Evolutionary conservation across 2,888 invertebrate genomes (phyloP).

Genomic region (Habrosyne pyritoides): DNA sequence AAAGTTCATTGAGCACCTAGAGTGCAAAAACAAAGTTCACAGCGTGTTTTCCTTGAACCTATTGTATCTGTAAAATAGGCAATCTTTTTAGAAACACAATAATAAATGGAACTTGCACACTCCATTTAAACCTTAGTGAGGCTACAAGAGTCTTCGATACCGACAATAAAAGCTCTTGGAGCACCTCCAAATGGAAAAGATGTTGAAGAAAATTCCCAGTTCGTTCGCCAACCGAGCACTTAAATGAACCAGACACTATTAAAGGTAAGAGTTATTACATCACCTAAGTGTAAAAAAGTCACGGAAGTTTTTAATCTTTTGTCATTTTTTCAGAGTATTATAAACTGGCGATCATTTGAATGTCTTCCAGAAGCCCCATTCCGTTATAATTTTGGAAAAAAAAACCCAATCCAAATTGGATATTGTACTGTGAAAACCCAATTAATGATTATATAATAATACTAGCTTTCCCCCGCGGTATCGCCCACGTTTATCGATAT

Average conservation of each 20-base stretch:
- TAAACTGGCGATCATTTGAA: not conserved
- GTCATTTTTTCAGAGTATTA: not conserved
- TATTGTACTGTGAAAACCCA: too few relatives aligned
- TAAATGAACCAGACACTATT: conserved; percentile 51
- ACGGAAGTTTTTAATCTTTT: not conserved
- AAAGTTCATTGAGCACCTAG: not conserved
- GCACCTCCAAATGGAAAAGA: conserved; percentile 71
- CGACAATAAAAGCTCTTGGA: conserved; percentile 74
- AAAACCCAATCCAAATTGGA: too few relatives aligned
- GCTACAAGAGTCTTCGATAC: conserved; percentile 54
- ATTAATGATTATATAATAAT: too few relatives aligned
- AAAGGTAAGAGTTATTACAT: conserved; percentile 59
- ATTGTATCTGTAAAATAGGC: not conserved
- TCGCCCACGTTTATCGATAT: too few relatives aligned
- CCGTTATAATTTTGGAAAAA: too few relatives aligned
- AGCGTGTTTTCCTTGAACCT: not conserved
- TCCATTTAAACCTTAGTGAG: conserved; percentile 57
- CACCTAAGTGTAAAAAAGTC: conserved; percentile 16
- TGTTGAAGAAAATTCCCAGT: conserved; percentile 50
- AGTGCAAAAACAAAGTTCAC: not conserved
- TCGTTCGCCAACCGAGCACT: conserved; percentile 34
- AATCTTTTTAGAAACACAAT: conserved; percentile 21
- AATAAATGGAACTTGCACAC: conserved; percentile 44
- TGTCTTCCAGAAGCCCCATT: not conserved
- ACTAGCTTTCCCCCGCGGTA: too few relatives aligned